These are phyloP conservation scores for Heptranchias perlo DNA, from an alignment of 2,113 vertebrate species.

Conservation along the genomic window DNA sequence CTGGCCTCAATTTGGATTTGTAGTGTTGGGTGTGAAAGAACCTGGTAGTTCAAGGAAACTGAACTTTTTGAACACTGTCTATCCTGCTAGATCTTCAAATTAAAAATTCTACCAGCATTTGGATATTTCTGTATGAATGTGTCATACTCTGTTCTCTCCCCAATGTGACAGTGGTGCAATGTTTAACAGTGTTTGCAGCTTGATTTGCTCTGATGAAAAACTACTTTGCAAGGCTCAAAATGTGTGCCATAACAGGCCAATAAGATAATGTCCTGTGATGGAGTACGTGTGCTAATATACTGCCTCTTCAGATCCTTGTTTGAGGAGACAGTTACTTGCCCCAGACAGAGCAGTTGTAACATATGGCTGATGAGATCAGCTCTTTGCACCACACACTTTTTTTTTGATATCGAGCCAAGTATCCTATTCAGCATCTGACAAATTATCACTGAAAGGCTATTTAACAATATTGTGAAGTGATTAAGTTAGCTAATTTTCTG, in stretches of 20 bases:
- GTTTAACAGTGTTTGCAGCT: background rate
- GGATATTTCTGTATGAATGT: background rate
- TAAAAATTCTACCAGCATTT: background rate
- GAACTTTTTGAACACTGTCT: background rate
- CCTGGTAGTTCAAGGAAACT: background rate
- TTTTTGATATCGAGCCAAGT: background rate
- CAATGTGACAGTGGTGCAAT: background rate
- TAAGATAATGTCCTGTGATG: background rate
- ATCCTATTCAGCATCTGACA: background rate
- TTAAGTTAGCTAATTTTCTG: constrained; percentile 12
- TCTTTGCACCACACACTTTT: no score
- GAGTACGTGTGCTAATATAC: background rate
- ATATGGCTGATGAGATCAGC: constrained; percentile 44
- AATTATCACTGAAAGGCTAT: background rate
- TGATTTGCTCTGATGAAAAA: background rate
- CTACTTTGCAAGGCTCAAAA: background rate
- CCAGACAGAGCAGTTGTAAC: background rate
- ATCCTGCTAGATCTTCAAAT: background rate
- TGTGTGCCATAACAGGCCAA: background rate
- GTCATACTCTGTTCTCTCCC: background rate
- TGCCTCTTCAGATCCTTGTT: background rate
- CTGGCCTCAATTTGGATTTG: background rate
- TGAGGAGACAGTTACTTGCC: background rate
- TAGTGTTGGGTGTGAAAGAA: background rate
- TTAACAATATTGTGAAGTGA: background rate